A percentile compares a stretch with the other conserved stretches of the same genome.
Evolutionary conservation across 64 coral and sea anemone genomes (phyloP).

Genomic region (Actinia equina): DNA sequence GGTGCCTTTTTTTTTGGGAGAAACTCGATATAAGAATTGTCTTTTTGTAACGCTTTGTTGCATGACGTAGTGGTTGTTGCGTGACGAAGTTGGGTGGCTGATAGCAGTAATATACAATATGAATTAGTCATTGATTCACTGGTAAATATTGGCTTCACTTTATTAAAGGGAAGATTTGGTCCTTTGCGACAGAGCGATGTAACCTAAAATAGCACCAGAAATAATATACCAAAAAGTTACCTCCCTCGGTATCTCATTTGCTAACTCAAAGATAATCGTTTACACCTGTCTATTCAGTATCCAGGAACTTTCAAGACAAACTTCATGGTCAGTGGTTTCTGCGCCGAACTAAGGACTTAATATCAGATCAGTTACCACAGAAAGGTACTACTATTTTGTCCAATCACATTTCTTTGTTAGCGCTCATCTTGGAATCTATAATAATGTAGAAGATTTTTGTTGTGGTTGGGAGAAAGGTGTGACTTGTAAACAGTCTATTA

Average conservation of each 20-base stretch:
- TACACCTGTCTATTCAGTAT: constrained; percentile 36
- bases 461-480: too few species aligned
- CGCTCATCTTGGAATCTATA: too few species aligned
- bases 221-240: not conserved
- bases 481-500: not conserved
- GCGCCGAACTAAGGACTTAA: constrained; percentile 85
- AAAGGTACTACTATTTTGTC: constrained; percentile 63
- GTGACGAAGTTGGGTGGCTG: too few species aligned
- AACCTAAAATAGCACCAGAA: not conserved
- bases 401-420: too few species aligned
- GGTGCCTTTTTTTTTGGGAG: too few species aligned
- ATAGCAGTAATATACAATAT: too few species aligned
- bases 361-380: constrained; percentile 84
- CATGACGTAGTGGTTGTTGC: not conserved
- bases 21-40: too few species aligned
- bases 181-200: too few species aligned
- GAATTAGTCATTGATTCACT: too few species aligned
- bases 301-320: constrained; percentile 66
- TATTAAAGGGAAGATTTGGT: not conserved
- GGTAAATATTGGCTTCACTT: too few species aligned
- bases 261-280: not conserved
- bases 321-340: constrained; percentile 63
- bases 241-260: not conserved
- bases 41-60: not conserved
- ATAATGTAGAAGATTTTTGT: too few species aligned